Base-by-base conservation (phyloP, 2,888 invertebrate species). In the Caenorhabditis sp. region DNA sequence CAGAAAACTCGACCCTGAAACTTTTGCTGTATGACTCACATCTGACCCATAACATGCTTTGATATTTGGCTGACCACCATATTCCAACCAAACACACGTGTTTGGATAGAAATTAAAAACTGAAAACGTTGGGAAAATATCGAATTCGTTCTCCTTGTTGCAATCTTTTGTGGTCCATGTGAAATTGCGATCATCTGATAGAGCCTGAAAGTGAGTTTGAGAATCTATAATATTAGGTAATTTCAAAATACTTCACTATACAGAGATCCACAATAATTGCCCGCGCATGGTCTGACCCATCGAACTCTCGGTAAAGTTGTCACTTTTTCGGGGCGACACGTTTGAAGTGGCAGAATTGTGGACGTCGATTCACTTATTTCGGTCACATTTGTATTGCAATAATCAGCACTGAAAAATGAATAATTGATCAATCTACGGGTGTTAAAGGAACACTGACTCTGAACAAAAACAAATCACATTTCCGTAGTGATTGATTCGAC, bases 241-340 rank as follows among this genome's bases (percentile, higher is more conserved):
- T 1, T 24, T n/a, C 17, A 57, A 10, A 26, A 12, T 49, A 74
- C 74, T 37, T 63, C 58, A 19, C 57, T 43, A 5, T 53, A 66
- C n/a, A 64, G 51, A 57, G 54, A 79, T 0, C 62, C 54, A 37
- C 79, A 79, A 27, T 67, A 79, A 23, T 70, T 74, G 26, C 70
- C 69, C 24, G 79, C 79, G 66, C 79, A 79, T 8, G 79, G 76
- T 12, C 58, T 55, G 2, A 62, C 51, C 79, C 79, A 79, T 53
- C 77, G 66, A 1, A 67, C 61, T 53, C 68, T 61, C 24, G 76
- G 70, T 14, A 61, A n/a, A 19, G 69, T 70, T 49, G 70, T 66
- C 17, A 67, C 6, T 53, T 70, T 66, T n/a, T 57, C 50, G 27
- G 70, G 68, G 24, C 74, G 67, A 53, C 78, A 78, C 19, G 76